Base-by-base conservation (phyloP, 2,113 vertebrate species). In the Anguilla japonica region DNA sequence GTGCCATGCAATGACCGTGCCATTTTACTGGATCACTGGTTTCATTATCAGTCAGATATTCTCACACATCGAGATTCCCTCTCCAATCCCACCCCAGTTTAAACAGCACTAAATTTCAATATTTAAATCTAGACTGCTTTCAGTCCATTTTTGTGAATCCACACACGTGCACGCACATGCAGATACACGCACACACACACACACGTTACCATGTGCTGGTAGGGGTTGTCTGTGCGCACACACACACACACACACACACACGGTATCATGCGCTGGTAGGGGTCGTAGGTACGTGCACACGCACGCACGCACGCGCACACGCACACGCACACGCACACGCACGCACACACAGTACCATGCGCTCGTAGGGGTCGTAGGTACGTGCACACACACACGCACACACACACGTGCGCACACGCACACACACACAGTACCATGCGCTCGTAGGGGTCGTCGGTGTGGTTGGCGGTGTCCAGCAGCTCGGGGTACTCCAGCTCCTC, bases 401-500 rank as follows among this genome's bases (percentile, higher is more conserved):
- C 43, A 46, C 43, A 46, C 43, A 46, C 43, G n/a, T n/a, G n/a
- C n/a, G n/a, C n/a, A n/a, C n/a, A n/a, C n/a, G n/a, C 56, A 20
- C 56, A 60, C 56, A 60, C 56, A 3, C 4, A 75, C 26, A 34
- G n/a, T 92, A 99, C 98, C 98, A 99, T 99, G 84, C 98, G 94
- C 85, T 99, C 96, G 88, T 96, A 96, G 7, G 97, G 94, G 57
- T 95, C 95, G 0, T 94, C 89, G 0, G 95, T 96, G 29, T 89
- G 90, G 0, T 96, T 97, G 1, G 98, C 98, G 14, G 93, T 96
- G 85, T 98, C 97, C 91, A 99, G 95, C 2, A 99, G 96, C 60
- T 99, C 96, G 0, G 96, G 97, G 95, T 99, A 99, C 88, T 99
- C 98, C 88, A 99, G 94, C 93, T 99, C 98, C 93, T 99, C 98